Evolutionary conservation across 2,888 invertebrate species (phyloP), one percentile per base, ranked within the genome.

Genomic region (Coelopa pilipes): DNA sequence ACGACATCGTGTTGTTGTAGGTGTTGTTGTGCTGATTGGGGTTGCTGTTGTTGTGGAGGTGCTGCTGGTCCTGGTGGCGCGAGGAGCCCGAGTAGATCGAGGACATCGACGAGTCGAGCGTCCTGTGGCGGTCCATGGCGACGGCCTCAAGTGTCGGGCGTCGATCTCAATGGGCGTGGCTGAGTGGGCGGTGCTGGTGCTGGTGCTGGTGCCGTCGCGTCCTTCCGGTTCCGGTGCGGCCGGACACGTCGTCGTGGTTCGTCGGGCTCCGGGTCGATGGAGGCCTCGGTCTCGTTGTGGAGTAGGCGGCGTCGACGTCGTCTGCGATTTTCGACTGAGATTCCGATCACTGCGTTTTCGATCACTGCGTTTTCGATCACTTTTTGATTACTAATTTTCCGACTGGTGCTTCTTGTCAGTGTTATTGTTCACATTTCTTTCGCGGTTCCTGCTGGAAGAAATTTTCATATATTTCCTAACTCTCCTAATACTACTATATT

Each of bases 71-170:
- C 13, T 71, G 63, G 46, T 78, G 78, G 47, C 80, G 81, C 45
- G 80, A 80, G 65, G 82, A 81, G 77, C 81, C 83, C 75, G 85
- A 86, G 76, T 85, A 86, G 50, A 86, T 80, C 74, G 86, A 86
- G 81, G 86, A 85, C 86, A 86, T 85, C 80, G 86, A 85, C 77
- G 86, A 86, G 83, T 86, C 87, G 82, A 86, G 78, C 78, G 83
- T 77, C 80, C 84, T 81, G 78, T 85, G 85, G 79, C 82, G 85
- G 75, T 82, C 82, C 82, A 82, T 82, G 72, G 76, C 76, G 34
- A 82, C 83, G 72, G 76, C 76, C 21, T 73, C 47, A 60, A 67
- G 62, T 73, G 60, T 53, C 46, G 15, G 34, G 7, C 34, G 34
- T 4, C 34, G 34, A 34, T 34, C 34, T 46, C 15, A 46, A 19